Evolutionary conservation across 2,113 vertebrate species (phyloP).

Genomic region (Dromaius novaehollandiae): DNA sequence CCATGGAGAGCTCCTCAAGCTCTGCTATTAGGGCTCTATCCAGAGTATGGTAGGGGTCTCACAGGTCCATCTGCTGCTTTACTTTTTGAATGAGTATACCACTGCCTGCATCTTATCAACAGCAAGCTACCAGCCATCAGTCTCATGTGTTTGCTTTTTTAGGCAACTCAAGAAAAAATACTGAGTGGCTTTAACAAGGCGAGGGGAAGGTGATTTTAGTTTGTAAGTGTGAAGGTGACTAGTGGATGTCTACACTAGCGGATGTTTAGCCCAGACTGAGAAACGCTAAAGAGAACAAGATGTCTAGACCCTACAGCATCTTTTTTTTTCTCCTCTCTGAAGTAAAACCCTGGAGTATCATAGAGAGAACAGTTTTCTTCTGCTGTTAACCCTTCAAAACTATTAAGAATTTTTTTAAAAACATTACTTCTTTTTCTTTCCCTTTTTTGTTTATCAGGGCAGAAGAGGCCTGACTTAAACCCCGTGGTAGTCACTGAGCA

Average conservation of each 20-base stretch:
- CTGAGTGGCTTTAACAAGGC: neutral
- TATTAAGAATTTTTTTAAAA: conserved; percentile 1
- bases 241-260: neutral
- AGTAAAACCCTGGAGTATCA: neutral
- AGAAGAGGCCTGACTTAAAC: neutral
- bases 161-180: neutral
- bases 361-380: neutral
- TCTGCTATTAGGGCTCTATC: neutral
- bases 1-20: neutral
- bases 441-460: neutral
- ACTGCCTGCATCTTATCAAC: neutral
- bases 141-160: neutral
- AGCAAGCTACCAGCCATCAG: neutral
- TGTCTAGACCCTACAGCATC: neutral
- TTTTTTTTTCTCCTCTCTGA: neutral
- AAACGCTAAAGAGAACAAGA: neutral
- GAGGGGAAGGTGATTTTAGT: neutral
- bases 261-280: neutral
- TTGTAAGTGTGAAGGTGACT: conserved; percentile 9
- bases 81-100: neutral
- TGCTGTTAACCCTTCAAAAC: neutral
- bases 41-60: neutral
- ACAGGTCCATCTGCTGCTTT: neutral
- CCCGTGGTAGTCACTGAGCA: neutral
- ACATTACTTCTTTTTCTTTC: neutral